Conservation (phyloP, 2,888 invertebrate species). For the Cantharis nigra region DNA sequence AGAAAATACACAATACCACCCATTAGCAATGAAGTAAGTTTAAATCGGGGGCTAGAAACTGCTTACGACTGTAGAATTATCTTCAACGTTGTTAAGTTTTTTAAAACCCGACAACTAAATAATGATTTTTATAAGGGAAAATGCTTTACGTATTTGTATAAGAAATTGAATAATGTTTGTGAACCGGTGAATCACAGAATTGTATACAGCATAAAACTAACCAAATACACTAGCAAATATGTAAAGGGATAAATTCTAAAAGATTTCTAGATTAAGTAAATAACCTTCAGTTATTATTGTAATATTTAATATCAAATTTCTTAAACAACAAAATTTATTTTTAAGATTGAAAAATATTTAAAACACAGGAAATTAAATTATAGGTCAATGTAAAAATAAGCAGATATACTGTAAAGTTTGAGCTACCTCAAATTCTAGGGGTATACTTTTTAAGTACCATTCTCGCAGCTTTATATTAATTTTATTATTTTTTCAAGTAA, state of each 20-base stretch:
- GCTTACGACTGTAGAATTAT: not conserved
- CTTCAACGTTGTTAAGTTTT: not conserved
- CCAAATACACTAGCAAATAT: not conserved
- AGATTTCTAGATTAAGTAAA: not conserved
- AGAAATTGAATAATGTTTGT: not conserved
- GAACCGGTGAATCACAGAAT: not conserved
- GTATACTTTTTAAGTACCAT: not conserved
- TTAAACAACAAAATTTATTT: not conserved
- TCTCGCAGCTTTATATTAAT: not conserved
- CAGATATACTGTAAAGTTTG: not conserved
- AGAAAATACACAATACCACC: not conserved
- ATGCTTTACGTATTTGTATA: not conserved
- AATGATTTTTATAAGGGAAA: not conserved
- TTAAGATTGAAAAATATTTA: not conserved
- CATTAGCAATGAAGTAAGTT: not conserved
- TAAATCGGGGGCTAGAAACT: not conserved
- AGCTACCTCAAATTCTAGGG: not conserved
- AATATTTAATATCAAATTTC: not conserved
- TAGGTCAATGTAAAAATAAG: not conserved
- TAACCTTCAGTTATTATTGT: not conserved
- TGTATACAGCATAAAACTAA: not conserved
- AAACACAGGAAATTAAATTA: not conserved
- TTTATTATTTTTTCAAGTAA: constrained; percentile 7
- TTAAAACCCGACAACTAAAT: not conserved
- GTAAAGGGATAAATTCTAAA: not conserved